These are phyloP conservation scores for Tragulus kanchil DNA, from an alignment of 2,113 vertebrate genomes.

Conservation along the genomic window DNA sequence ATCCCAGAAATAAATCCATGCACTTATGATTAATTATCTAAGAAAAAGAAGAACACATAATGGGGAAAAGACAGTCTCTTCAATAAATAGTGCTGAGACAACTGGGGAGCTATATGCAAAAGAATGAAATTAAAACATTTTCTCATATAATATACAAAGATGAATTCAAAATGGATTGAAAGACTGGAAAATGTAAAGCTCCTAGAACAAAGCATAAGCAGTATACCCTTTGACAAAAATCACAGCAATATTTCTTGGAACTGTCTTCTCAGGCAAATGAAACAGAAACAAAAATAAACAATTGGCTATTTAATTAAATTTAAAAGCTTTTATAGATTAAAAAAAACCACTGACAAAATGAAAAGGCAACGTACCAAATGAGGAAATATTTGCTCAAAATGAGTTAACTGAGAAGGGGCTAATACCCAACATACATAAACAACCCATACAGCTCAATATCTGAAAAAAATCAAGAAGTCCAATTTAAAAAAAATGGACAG, in stretches of 20 bases:
- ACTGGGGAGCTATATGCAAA: background rate
- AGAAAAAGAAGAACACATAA: background rate
- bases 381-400: background rate
- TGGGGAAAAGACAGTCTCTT: background rate
- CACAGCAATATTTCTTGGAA: background rate
- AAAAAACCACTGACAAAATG: background rate
- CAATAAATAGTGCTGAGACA: background rate
- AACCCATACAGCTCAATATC: background rate
- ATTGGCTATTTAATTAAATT: background rate
- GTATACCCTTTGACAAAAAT: background rate
- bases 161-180: background rate
- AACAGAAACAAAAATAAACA: background rate
- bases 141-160: background rate
- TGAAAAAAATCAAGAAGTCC: background rate
- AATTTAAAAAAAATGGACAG: background rate
- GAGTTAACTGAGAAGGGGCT: background rate
- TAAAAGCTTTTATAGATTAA: background rate
- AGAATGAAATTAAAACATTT: background rate
- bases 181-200: background rate
- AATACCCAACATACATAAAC: background rate
- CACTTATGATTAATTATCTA: background rate
- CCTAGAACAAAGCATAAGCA: background rate
- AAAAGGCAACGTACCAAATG: background rate
- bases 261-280: background rate
- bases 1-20: background rate